Conservation (phyloP, 2,113 vertebrate genomes). For the Tenebrosternarchus preto region DNA sequence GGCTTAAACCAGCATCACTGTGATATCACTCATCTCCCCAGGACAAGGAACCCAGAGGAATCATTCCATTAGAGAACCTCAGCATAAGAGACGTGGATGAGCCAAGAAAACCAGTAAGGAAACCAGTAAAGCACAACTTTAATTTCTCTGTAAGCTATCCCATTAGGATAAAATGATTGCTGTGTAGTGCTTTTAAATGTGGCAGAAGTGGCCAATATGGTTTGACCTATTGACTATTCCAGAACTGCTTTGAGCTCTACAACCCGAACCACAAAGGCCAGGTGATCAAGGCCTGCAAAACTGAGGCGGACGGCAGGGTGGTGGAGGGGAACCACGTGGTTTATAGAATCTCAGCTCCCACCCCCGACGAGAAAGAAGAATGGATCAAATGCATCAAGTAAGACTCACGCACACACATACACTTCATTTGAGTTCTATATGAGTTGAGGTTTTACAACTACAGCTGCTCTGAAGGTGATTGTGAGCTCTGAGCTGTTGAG, state of each 20-base stretch:
- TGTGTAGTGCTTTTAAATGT: not conserved
- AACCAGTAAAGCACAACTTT: slow-evolving; percentile 80
- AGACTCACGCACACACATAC: slow-evolving; percentile 50
- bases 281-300: slow-evolving; percentile 98
- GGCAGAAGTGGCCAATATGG: not conserved
- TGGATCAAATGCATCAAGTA: slow-evolving; percentile 99
- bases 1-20: slow-evolving; percentile 7
- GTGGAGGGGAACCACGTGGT: slow-evolving; percentile 98
- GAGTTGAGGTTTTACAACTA: not conserved
- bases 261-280: slow-evolving; percentile 96
- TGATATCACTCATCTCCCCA: slow-evolving; percentile 59
- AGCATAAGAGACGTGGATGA: slow-evolving; percentile 97
- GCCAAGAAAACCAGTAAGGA: slow-evolving; percentile 94
- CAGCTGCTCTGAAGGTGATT: not conserved
- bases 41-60: slow-evolving; percentile 97
- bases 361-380: slow-evolving; percentile 95
- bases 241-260: slow-evolving; percentile 98
- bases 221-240: slow-evolving; percentile 15
- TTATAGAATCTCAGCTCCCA: slow-evolving; percentile 96
- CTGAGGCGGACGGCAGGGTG: slow-evolving; percentile 92
- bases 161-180: not conserved
- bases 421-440: not conserved
- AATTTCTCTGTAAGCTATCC: not conserved
- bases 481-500: not conserved
- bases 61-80: slow-evolving; percentile 96